phyloP scores from a whole-genome alignment of 1,140 invertebrate genomes.

The Scaptomyza hsui region DNA sequence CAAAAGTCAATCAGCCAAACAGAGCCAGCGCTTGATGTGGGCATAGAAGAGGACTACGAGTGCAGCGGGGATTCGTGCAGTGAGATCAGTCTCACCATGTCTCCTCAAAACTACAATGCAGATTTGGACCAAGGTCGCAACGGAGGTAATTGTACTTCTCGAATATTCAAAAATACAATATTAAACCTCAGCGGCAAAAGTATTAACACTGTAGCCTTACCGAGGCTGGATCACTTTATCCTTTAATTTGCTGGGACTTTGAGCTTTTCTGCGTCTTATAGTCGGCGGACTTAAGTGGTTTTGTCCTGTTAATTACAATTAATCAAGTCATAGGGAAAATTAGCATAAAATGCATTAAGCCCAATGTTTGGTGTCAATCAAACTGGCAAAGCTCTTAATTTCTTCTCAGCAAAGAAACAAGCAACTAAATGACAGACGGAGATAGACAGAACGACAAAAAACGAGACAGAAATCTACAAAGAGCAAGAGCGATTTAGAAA shows the following conservation, averaged over 20 bases:
- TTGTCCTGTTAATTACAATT: slow-evolving; percentile 75
- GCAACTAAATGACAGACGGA: neutral
- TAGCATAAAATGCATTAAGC: slow-evolving; percentile 82
- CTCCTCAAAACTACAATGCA: slow-evolving; percentile 68
- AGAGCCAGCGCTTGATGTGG: slow-evolving; percentile 70
- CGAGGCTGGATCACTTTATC: too few relatives aligned
- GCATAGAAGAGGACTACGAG: slow-evolving; percentile 78
- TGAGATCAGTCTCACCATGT: slow-evolving; percentile 83
- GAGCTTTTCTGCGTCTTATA: neutral
- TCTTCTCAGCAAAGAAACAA: slow-evolving; percentile 36
- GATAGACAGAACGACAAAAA: neutral
- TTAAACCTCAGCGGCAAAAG: too few relatives aligned
- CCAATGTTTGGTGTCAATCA: slow-evolving; percentile 81
- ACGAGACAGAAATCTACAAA: neutral
- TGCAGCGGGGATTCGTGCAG: slow-evolving; percentile 80
- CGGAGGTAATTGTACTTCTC: slow-evolving; percentile 56
- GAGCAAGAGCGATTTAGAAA: neutral
- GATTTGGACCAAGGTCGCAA: slow-evolving; percentile 76
- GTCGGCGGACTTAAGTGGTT: slow-evolving; percentile 45
- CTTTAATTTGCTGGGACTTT: too few relatives aligned
- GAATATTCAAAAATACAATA: neutral
- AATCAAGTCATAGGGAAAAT: slow-evolving; percentile 68
- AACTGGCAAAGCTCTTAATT: slow-evolving; percentile 70
- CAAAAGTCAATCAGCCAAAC: slow-evolving; percentile 55
- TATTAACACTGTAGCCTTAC: too few relatives aligned